These are phyloP conservation scores for Napeogenes inachia DNA, from an alignment of 2,888 invertebrate genomes.

Conservation along the genomic window DNA sequence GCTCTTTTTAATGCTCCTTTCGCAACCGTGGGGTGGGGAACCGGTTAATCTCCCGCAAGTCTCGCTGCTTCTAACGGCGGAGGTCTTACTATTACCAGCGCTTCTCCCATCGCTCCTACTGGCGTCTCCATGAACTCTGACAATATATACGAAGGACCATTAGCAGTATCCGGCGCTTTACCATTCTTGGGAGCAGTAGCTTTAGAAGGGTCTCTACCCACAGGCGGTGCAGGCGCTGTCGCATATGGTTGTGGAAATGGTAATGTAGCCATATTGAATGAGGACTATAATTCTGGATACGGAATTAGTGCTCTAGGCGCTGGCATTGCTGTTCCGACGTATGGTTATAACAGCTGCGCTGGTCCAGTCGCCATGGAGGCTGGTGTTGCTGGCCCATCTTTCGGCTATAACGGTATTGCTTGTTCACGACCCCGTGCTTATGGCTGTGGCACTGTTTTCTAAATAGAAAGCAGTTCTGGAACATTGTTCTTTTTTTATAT, in stretches of 20 bases:
- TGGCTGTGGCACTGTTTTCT: conserved; percentile 18
- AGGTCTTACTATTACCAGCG: conserved; percentile 43
- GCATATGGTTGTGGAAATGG: conserved; percentile 50
- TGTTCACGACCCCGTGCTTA: conserved; percentile 9
- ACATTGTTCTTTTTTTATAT: too few species aligned
- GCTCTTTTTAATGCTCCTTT: conserved; percentile 13
- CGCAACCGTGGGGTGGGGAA: conserved; percentile 31
- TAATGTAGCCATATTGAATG: conserved; percentile 39
- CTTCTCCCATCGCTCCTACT: conserved; percentile 43
- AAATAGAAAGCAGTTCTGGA: background rate
- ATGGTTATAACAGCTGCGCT: conserved; percentile 12
- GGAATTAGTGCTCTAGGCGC: conserved; percentile 13
- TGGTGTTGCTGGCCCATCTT: conserved; percentile 16
- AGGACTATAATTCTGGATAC: conserved; percentile 26
- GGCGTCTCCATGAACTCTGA: conserved; percentile 49
- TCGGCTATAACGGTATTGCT: conserved; percentile 12
- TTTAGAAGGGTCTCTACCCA: conserved; percentile 45
- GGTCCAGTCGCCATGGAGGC: conserved; percentile 16
- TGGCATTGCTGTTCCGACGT: conserved; percentile 16
- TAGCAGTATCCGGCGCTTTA: conserved; percentile 45
- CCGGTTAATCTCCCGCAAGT: conserved; percentile 40
- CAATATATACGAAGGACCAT: conserved; percentile 45
- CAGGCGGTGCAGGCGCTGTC: conserved; percentile 44
- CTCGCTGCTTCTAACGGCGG: conserved; percentile 46
- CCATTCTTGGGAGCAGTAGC: conserved; percentile 50